phyloP scores from a whole-genome alignment of 2,888 invertebrate genomes.

The Sepiola atlantica region DNA sequence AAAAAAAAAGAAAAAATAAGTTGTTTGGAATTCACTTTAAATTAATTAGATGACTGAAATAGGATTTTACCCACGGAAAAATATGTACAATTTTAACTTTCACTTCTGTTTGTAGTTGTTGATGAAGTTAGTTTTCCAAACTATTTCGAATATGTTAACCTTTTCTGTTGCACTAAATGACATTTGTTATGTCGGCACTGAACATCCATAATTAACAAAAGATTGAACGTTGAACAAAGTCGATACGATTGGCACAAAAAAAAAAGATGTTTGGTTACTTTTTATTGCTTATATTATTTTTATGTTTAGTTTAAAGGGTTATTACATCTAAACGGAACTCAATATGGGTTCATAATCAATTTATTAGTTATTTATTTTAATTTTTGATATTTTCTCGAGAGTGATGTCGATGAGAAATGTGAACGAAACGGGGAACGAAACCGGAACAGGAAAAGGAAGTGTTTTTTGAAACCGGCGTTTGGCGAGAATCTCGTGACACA shows the following conservation, averaged over 20 bases:
- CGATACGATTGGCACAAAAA: not conserved
- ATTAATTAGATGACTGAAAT: too few species aligned
- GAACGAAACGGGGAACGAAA: not conserved
- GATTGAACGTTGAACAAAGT: not conserved
- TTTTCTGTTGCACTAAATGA: not conserved
- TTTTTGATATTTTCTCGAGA: not conserved
- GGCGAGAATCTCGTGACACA: not conserved
- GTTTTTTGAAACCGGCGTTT: not conserved
- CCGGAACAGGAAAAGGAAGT: not conserved
- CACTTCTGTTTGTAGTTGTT: too few species aligned
- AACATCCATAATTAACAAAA: not conserved
- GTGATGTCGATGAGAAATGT: not conserved
- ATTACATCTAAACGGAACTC: not conserved
- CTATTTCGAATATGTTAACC: too few species aligned
- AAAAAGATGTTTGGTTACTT: not conserved
- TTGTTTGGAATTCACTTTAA: too few species aligned
- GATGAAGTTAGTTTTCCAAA: too few species aligned
- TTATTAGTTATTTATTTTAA: too few species aligned
- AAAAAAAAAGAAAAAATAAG: too few species aligned
- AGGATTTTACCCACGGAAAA: too few species aligned
- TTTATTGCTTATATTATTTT: not conserved
- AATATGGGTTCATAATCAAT: too few species aligned
- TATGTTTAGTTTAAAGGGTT: not conserved
- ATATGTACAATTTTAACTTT: too few species aligned
- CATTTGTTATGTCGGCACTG: not conserved